phyloP scores from a whole-genome alignment of 2,113 vertebrate species.

The Hiodon alosoides region DNA sequence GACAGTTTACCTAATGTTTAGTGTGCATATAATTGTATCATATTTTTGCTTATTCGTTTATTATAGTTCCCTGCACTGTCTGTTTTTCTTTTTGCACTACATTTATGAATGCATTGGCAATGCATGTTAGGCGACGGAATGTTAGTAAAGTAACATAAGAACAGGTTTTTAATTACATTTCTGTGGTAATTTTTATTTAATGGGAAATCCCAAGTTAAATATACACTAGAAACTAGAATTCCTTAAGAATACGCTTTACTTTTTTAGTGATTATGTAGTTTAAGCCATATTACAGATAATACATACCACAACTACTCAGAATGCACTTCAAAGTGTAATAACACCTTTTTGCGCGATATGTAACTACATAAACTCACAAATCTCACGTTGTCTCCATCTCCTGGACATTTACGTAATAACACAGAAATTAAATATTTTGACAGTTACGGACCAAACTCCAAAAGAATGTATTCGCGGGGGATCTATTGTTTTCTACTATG shows the following conservation, averaged over 20 bases:
- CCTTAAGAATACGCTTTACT: background rate
- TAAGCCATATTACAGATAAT: too few relatives aligned
- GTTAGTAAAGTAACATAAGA: too few relatives aligned
- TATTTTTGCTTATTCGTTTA: too few relatives aligned
- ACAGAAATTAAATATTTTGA: background rate
- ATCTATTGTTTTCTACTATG: background rate
- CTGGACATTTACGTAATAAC: background rate
- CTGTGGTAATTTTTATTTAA: too few relatives aligned
- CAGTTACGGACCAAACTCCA: background rate
- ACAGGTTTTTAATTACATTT: too few relatives aligned
- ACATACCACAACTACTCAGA: too few relatives aligned
- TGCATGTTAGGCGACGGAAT: too few relatives aligned
- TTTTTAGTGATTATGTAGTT: background rate
- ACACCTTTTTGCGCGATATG: background rate
- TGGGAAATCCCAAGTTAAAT: too few relatives aligned
- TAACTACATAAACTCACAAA: background rate
- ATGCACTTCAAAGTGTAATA: too few relatives aligned
- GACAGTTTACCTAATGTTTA: background rate
- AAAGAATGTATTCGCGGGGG: conserved; percentile 1
- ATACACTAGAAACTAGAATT: background rate
- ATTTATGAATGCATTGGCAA: background rate
- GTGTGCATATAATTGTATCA: background rate
- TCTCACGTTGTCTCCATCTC: conserved; percentile 6
- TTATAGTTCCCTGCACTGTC: background rate
- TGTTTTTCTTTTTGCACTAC: background rate